These are phyloP conservation scores for Fopius arisanus DNA, from an alignment of 1,140 invertebrate species.

Conservation along the genomic window DNA sequence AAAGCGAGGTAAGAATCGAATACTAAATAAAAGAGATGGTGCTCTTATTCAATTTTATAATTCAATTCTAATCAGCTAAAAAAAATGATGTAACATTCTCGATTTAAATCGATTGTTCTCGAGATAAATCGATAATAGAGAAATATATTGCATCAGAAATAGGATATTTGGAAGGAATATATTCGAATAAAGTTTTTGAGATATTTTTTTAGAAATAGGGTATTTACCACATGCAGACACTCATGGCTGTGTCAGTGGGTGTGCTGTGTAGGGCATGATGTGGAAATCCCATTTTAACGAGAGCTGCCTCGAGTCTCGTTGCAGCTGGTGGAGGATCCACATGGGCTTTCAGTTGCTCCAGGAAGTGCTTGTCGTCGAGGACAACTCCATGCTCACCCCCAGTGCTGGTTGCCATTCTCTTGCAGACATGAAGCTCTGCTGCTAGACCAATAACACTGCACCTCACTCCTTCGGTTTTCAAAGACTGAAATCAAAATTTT, in stretches of 20 bases:
- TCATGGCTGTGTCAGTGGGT: conserved; percentile 72
- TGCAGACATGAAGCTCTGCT: conserved; percentile 94
- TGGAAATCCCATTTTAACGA: conserved; percentile 94
- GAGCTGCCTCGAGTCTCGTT: conserved; percentile 79
- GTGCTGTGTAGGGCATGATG: conserved; percentile 68
- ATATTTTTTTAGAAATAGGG: neutral
- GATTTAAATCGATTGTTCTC: too few relatives aligned
- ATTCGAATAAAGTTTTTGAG: neutral
- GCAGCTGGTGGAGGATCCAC: conserved; percentile 89
- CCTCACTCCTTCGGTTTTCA: conserved; percentile 79
- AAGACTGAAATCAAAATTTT: conserved; percentile 61
- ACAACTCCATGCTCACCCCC: conserved; percentile 87
- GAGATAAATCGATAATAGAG: too few relatives aligned
- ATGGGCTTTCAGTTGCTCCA: conserved; percentile 79
- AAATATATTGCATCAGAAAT: too few relatives aligned
- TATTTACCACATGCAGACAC: conserved; percentile 86
- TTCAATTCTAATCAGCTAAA: too few relatives aligned
- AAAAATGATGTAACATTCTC: too few relatives aligned
- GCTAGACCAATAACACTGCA: conserved; percentile 94
- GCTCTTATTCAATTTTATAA: too few relatives aligned
- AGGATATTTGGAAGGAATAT: neutral
- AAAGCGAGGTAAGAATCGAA: too few relatives aligned
- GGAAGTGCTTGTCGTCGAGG: conserved; percentile 90
- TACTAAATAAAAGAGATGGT: too few relatives aligned
- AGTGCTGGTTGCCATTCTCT: conserved; percentile 83